Evolutionary conservation across 2,888 invertebrate species (phyloP).

Genomic region (Theristus sp.): DNA sequence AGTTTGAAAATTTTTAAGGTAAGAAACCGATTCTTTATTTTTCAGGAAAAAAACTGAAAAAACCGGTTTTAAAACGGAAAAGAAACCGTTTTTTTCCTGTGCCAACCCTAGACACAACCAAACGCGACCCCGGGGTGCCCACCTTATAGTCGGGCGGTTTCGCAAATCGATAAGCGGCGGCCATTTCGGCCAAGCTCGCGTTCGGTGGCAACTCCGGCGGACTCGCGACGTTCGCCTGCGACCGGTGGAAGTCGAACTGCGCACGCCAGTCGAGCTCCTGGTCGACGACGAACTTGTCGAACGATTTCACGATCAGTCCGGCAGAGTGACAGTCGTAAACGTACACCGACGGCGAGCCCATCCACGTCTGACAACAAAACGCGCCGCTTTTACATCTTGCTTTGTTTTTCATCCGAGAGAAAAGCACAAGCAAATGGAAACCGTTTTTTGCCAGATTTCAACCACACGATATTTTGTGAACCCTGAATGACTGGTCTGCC

Average conservation of each 20-base stretch:
- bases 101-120: too few species aligned
- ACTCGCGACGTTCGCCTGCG: background rate
- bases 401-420: too few species aligned
- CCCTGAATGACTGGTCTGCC: too few species aligned
- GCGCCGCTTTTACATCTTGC: too few species aligned
- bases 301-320: slow-evolving; percentile 68
- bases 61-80: too few species aligned
- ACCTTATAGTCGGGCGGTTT: slow-evolving; percentile 1
- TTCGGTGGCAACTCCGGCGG: background rate
- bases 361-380: slow-evolving; percentile 64
- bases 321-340: slow-evolving; percentile 98
- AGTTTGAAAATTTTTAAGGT: too few species aligned
- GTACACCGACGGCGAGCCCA: slow-evolving; percentile 92
- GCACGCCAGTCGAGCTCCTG: slow-evolving; percentile 63
- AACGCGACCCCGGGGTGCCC: too few species aligned
- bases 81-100: too few species aligned
- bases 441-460: too few species aligned
- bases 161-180: background rate
- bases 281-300: slow-evolving; percentile 63
- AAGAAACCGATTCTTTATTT: too few species aligned
- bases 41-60: too few species aligned
- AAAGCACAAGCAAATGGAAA: too few species aligned
- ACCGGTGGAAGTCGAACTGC: slow-evolving; percentile 6
- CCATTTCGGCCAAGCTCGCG: background rate
- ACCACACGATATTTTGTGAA: background rate